These are phyloP conservation scores for Ptychoptera contaminata DNA, from an alignment of 2,888 invertebrate species.

Conservation along the genomic window DNA sequence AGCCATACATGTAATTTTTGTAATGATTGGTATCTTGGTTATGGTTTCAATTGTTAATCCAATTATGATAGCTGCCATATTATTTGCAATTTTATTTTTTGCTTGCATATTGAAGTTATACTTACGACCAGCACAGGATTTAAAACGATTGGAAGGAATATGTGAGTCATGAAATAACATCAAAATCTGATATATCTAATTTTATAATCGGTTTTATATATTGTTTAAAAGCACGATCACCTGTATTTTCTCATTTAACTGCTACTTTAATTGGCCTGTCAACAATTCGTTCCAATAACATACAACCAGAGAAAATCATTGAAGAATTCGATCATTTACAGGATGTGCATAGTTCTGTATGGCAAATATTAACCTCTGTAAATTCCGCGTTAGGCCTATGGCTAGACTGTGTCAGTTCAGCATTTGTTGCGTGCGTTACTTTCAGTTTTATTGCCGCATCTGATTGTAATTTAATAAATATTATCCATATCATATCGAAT, in stretches of 20 bases:
- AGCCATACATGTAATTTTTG: constrained; percentile 32
- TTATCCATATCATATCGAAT: too few species aligned
- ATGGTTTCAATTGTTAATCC: constrained; percentile 57
- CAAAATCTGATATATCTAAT: background rate
- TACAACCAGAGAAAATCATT: constrained; percentile 47
- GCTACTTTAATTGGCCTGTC: constrained; percentile 72
- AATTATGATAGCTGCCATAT: constrained; percentile 46
- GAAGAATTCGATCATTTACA: constrained; percentile 61
- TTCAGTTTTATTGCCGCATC: constrained; percentile 44
- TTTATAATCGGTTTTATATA: too few species aligned
- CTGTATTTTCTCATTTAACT: constrained; percentile 83
- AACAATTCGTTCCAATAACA: constrained; percentile 67
- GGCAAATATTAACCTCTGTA: constrained; percentile 26
- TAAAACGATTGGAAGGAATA: constrained; percentile 56
- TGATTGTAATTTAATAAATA: constrained; percentile 34
- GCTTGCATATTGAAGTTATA: constrained; percentile 48
- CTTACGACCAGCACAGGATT: constrained; percentile 53
- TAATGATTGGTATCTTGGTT: constrained; percentile 60
- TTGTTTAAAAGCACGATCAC: constrained; percentile 74
- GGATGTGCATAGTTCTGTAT: constrained; percentile 33
- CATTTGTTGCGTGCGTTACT: constrained; percentile 48
- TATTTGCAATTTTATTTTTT: constrained; percentile 47
- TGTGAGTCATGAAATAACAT: constrained; percentile 30
- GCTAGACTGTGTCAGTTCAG: constrained; percentile 52
- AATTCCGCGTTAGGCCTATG: constrained; percentile 53